phyloP scores from a whole-genome alignment of 2,888 invertebrate species.

The Timema podura region DNA sequence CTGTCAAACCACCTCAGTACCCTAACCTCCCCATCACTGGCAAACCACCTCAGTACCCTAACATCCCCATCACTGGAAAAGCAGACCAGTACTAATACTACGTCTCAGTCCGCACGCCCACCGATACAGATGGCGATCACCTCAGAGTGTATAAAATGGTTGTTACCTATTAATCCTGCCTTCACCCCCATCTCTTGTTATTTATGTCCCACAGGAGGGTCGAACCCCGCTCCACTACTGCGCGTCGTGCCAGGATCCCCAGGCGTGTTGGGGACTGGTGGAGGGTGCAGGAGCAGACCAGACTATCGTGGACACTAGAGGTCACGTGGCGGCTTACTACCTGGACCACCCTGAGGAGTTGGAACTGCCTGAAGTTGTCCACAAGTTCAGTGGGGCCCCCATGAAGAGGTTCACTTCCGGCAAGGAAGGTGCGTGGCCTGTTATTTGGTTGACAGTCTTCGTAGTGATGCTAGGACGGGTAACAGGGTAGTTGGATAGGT shows the following conservation, averaged over 20 bases:
- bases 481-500: too few relatives aligned
- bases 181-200: neutral
- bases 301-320: conserved; percentile 54
- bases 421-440: conserved; percentile 40
- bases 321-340: conserved; percentile 56
- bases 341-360: conserved; percentile 52
- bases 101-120: too few relatives aligned
- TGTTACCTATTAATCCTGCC: too few relatives aligned
- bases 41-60: too few relatives aligned
- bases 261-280: conserved; percentile 57
- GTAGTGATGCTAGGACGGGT: too few relatives aligned
- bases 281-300: conserved; percentile 60
- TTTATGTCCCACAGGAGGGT: conserved; percentile 53
- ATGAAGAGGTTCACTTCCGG: conserved; percentile 31
- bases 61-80: too few relatives aligned
- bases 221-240: conserved; percentile 65
- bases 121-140: too few relatives aligned
- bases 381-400: conserved; percentile 33
- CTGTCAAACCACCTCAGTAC: too few relatives aligned
- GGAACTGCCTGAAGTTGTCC: conserved; percentile 47
- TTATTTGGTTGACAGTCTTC: too few relatives aligned
- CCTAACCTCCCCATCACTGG: too few relatives aligned
- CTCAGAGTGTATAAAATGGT: too few relatives aligned
- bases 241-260: conserved; percentile 56
- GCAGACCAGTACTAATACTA: too few relatives aligned